A percentile compares a stretch with the other conserved stretches of the same genome.
Evolutionary conservation across 2,888 invertebrate genomes (phyloP).

Genomic region (Bombylius major): DNA sequence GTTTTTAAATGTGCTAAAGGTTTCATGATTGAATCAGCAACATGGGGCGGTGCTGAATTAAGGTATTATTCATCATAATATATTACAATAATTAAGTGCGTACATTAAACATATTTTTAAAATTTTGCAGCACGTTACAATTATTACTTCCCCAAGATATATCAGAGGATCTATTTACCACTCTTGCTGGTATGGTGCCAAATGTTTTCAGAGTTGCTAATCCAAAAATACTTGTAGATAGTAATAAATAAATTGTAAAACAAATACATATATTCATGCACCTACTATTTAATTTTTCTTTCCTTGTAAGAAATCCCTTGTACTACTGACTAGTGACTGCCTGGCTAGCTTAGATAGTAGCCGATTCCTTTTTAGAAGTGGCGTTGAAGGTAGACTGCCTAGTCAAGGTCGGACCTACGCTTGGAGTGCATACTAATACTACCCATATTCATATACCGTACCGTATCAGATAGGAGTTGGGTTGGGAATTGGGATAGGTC

Average conservation of each 20-base stretch:
- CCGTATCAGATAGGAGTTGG: no score
- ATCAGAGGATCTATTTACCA: slow-evolving; percentile 68
- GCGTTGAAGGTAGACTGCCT: no score
- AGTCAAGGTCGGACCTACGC: no score
- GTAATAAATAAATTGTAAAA: slow-evolving; percentile 21
- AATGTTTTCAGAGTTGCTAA: slow-evolving; percentile 90
- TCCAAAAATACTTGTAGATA: slow-evolving; percentile 64
- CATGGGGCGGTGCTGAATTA: slow-evolving; percentile 81
- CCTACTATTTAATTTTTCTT: no score
- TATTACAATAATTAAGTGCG: neutral
- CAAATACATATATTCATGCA: no score
- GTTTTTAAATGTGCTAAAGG: slow-evolving; percentile 99
- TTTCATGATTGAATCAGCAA: slow-evolving; percentile 96
- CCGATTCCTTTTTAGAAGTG: no score
- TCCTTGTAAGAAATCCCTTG: no score
- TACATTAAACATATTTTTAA: neutral
- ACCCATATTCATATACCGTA: no score
- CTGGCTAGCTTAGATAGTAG: no score
- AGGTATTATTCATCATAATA: slow-evolving; percentile 51
- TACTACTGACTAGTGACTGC: no score
- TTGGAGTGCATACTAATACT: no score
- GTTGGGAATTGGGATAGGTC: no score
- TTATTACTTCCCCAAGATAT: slow-evolving; percentile 67
- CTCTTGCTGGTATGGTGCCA: slow-evolving; percentile 77
- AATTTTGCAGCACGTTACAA: slow-evolving; percentile 29